Evolutionary conservation across 2,797 vertebrate species (phyloP).

Genomic region (Chanos chanos): DNA sequence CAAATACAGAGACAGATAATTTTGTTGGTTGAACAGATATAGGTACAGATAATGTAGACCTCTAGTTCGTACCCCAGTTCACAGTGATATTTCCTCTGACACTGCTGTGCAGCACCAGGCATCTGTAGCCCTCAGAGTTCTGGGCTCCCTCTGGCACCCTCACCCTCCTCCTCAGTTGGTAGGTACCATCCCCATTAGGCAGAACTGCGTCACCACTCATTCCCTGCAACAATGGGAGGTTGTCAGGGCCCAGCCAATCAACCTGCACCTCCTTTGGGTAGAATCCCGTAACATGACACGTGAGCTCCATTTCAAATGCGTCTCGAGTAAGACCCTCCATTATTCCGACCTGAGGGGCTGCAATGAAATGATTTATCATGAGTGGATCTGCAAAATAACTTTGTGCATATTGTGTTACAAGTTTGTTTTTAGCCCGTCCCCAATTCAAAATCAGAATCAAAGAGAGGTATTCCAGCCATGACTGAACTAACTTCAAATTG

Average conservation of each 20-base stretch:
- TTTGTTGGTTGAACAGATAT: too few species aligned
- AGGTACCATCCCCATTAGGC: conserved; percentile 23
- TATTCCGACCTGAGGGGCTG: conserved; percentile 6
- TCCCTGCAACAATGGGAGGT: conserved; percentile 4
- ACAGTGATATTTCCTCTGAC: conserved; percentile 14
- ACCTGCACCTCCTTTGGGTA: conserved; percentile 6
- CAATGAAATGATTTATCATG: too few species aligned
- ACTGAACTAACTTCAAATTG: too few species aligned
- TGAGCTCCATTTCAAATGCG: neutral
- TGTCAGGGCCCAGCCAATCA: conserved; percentile 3
- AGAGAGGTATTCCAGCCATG: too few species aligned
- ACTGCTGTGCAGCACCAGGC: conserved; percentile 23
- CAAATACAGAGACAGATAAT: too few species aligned
- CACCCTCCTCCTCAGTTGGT: conserved; percentile 16
- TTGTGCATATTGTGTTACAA: too few species aligned
- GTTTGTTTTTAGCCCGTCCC: too few species aligned
- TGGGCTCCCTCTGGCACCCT: conserved; percentile 2
- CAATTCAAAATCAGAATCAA: too few species aligned
- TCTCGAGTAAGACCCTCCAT: neutral
- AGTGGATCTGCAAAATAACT: too few species aligned
- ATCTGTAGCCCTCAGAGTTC: conserved; percentile 11
- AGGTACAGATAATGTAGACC: too few species aligned
- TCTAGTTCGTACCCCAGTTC: conserved; percentile 21
- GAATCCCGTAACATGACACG: conserved; percentile 21
- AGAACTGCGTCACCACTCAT: conserved; percentile 23